Evolutionary conservation across 1,140 invertebrate species (phyloP), one percentile per base, ranked within the genome.

Genomic region (Trichomalopsis sarcophagae): DNA sequence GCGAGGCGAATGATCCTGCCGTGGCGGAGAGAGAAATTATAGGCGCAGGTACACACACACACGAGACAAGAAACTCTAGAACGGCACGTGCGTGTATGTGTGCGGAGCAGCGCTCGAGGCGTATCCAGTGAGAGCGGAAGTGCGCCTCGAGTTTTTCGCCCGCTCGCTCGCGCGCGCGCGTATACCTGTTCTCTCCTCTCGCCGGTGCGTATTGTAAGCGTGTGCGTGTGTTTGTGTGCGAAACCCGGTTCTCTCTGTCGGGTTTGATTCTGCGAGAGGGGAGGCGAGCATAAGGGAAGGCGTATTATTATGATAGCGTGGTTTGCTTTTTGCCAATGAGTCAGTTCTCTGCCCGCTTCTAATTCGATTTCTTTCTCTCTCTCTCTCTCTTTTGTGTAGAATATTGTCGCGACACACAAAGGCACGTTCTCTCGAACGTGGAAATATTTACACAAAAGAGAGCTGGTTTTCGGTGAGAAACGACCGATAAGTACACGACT

Each of bases 81-180:
- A 14, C 62, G 71, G 17, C 50, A 7, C 36, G 75, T 81, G 66
- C 66, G 80, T 62, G 50, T 62, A 73, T 27, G 55, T 44, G 21
- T 75, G 50, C 21, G 75, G 10, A 81, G 36, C 36, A 27, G 66
- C 36, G 69, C 47, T 30, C 33, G 77, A 74, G 66, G 44, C 50
- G 81, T 82, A 62, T 80, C 69, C 55, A 82, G 81, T 73, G 71
- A 66, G 82, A 62, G 71, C 81, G 81, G 69, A 82, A 75, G 69
- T 82, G 81, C 81, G 81, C 71, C 69, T 82, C 81, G 81, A 75
- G 69, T 75, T 74, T 75, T 75, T 82, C 80, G 69, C 71, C 33
- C 11, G 30, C 47, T 1, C 27, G 27, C 27, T n/a, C n/a, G 27
- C 80, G 69, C 71, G 21, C 11, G 30, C 47, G 55, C 55, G 62